Conservation (phyloP, 2,888 invertebrate genomes). For the Priocnemis perturbator region DNA sequence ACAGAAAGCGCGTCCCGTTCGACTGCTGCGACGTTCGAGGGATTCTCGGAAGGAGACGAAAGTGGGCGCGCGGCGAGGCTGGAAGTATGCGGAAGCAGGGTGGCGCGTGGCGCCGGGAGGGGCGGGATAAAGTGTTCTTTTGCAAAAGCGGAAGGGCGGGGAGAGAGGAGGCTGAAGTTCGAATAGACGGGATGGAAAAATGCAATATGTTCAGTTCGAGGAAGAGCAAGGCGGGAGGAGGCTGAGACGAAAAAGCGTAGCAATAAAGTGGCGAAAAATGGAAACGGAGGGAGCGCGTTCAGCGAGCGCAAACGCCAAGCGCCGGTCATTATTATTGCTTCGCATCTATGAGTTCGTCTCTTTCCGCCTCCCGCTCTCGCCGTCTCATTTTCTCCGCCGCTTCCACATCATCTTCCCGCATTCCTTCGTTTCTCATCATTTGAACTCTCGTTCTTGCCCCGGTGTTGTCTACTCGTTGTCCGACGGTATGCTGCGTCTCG, state of each 20-base stretch:
- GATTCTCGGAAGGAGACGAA: background rate
- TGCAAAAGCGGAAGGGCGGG: background rate
- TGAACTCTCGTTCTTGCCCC: background rate
- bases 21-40: no score
- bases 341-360: conserved; percentile 10
- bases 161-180: background rate
- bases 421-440: background rate
- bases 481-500: no score
- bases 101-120: no score
- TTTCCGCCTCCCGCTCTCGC: background rate
- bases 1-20: no score
- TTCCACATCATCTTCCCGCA: background rate
- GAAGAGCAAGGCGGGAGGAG: background rate
- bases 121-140: no score
- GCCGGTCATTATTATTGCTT: background rate
- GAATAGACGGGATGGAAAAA: background rate
- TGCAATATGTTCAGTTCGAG: background rate
- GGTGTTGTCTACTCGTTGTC: background rate
- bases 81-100: background rate
- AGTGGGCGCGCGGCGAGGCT: background rate
- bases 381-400: conserved; percentile 8
- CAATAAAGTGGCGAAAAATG: conserved; percentile 8
- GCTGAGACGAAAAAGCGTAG: background rate
- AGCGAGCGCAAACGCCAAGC: no score
- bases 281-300: no score